phyloP scores from a whole-genome alignment of 2,888 invertebrate species.

The Diarsia rubi region DNA sequence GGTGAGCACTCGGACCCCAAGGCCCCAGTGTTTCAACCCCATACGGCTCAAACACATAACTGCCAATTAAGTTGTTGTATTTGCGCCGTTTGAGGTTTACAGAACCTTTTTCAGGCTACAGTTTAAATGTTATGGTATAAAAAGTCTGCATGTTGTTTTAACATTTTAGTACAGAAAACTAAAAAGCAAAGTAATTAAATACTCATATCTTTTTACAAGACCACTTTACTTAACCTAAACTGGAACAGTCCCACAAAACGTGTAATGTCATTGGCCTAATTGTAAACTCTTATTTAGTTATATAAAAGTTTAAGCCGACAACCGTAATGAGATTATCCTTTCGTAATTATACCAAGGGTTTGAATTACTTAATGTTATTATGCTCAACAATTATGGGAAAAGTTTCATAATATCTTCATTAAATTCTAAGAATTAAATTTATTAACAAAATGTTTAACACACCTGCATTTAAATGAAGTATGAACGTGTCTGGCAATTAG shows the following conservation, averaged over 20 bases:
- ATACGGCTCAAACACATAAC: no score
- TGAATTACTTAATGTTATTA: slow-evolving; percentile 60
- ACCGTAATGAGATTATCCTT: slow-evolving; percentile 64
- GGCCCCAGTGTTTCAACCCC: no score
- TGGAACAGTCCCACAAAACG: slow-evolving; percentile 41
- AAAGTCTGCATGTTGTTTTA: neutral
- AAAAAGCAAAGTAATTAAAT: slow-evolving; percentile 29
- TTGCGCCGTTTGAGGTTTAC: no score
- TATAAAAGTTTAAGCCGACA: slow-evolving; percentile 57
- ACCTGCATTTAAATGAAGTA: slow-evolving; percentile 54
- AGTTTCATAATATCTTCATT: slow-evolving; percentile 50
- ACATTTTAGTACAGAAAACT: neutral
- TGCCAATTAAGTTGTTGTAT: no score
- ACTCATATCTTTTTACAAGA: slow-evolving; percentile 37
- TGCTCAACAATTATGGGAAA: slow-evolving; percentile 40
- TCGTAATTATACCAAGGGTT: slow-evolving; percentile 62
- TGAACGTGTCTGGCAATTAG: slow-evolving; percentile 36
- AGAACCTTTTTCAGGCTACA: no score
- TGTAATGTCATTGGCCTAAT: slow-evolving; percentile 51
- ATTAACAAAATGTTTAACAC: slow-evolving; percentile 47
- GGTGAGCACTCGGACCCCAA: no score
- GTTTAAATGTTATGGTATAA: no score
- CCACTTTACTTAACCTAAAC: slow-evolving; percentile 36
- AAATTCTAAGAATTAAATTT: slow-evolving; percentile 47
- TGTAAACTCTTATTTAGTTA: slow-evolving; percentile 62